Evolutionary conservation across 2,888 invertebrate genomes (phyloP).

Genomic region (Machimus atricapillus): DNA sequence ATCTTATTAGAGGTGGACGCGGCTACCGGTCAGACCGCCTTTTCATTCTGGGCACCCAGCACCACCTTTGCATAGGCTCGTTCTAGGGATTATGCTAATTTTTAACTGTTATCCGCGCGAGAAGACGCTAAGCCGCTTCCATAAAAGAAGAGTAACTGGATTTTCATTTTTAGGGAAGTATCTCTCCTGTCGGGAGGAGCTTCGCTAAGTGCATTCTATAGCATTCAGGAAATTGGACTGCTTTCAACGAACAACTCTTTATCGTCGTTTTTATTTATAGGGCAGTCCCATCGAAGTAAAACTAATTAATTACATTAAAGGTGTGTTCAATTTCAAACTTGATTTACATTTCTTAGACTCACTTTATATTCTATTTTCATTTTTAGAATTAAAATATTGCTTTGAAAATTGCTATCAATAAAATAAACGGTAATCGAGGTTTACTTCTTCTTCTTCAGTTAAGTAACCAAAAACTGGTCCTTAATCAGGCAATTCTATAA

Average conservation of each 20-base stretch:
- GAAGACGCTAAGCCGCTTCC: slow-evolving; percentile 1
- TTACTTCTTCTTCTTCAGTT: no score
- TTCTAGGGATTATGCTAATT: slow-evolving; percentile 26
- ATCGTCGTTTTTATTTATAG: background rate
- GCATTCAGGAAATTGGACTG: background rate
- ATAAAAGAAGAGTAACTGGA: slow-evolving; percentile 18
- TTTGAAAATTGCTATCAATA: no score
- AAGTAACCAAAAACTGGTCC: no score
- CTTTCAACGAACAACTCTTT: background rate
- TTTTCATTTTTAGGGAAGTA: background rate
- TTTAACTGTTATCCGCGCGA: slow-evolving; percentile 12
- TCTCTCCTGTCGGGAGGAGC: background rate
- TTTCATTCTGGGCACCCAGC: background rate
- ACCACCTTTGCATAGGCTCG: background rate
- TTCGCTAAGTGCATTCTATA: background rate
- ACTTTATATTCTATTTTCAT: no score
- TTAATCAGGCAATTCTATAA: no score
- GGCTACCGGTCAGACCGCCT: slow-evolving; percentile 25
- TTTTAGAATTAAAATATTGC: no score
- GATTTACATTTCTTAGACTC: background rate
- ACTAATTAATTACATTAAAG: background rate
- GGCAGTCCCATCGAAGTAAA: background rate
- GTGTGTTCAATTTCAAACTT: background rate
- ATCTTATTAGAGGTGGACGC: slow-evolving; percentile 9
- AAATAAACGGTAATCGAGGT: no score